Evolutionary conservation across 2,888 invertebrate species (phyloP).

Genomic region (Rhodophaea formosa): DNA sequence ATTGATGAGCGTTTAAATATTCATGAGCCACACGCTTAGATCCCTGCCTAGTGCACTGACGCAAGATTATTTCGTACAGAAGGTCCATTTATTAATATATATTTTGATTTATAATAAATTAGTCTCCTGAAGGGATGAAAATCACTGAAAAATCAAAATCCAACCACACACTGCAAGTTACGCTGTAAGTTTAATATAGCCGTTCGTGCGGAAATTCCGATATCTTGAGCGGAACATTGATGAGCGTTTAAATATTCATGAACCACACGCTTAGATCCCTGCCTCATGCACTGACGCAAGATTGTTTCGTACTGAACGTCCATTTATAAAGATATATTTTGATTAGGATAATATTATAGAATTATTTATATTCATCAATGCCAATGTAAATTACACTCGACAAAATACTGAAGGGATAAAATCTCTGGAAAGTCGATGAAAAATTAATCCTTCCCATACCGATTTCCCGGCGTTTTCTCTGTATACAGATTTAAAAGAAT

Average conservation of each 20-base stretch:
- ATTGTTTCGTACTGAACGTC: neutral
- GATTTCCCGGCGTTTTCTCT: no score
- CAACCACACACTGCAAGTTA: conserved; percentile 10
- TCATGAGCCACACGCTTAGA: conserved; percentile 37
- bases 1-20: conserved; percentile 74
- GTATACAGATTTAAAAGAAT: no score
- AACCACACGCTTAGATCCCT: conserved; percentile 19
- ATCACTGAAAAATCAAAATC: neutral
- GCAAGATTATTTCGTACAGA: neutral
- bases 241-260: conserved; percentile 71
- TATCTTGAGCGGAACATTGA: conserved; percentile 72
- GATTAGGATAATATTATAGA: no score
- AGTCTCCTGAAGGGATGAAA: neutral
- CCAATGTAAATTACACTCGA: no score
- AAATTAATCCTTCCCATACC: no score
- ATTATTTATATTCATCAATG: no score
- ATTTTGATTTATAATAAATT: no score
- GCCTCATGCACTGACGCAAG: conserved; percentile 9
- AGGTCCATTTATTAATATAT: conserved; percentile 1
- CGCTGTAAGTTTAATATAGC: conserved; percentile 45
- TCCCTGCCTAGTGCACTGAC: conserved; percentile 17
- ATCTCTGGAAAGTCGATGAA: no score
- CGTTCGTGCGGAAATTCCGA: conserved; percentile 69
- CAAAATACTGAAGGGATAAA: no score
- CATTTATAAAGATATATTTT: no score